Conservation (phyloP, 1,140 invertebrate species). For the Bombus balteatus region DNA sequence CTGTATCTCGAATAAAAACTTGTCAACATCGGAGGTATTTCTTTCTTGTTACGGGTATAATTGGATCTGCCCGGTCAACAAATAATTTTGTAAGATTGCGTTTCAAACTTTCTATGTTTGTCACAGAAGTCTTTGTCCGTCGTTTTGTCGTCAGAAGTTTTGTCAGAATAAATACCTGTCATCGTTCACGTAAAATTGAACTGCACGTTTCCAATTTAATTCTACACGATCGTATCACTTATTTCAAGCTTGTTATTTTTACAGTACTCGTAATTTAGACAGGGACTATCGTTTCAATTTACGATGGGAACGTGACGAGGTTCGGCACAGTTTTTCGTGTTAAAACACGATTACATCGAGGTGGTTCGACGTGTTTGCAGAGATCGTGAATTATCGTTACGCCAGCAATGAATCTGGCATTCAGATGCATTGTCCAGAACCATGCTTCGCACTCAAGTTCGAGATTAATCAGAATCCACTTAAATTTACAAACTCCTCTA, state of each 20-base stretch:
- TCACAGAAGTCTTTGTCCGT: not conserved
- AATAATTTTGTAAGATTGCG: no score
- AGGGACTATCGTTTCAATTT: not conserved
- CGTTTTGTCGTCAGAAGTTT: no score
- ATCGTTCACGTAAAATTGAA: not conserved
- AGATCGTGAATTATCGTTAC: conserved; percentile 58
- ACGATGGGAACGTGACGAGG: not conserved
- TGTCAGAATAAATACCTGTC: not conserved
- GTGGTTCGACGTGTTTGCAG: conserved; percentile 14
- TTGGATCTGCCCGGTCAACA: no score
- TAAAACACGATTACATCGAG: conserved; percentile 4
- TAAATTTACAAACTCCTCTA: conserved; percentile 63
- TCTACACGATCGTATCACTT: not conserved
- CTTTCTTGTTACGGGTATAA: no score
- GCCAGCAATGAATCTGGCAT: conserved; percentile 63
- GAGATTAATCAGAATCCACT: conserved; percentile 67
- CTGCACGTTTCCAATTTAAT: not conserved
- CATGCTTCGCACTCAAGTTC: conserved; percentile 51
- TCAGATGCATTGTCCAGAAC: conserved; percentile 63
- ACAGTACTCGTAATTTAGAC: not conserved
- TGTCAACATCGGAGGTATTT: no score
- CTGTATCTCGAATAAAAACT: no score
- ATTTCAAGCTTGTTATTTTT: not conserved
- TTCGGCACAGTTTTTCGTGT: not conserved
- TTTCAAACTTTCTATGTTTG: no score